Evolutionary conservation across 2,113 vertebrate genomes (phyloP), one percentile per base, ranked within the genome.

Genomic region (Corythornis madagascariensis): DNA sequence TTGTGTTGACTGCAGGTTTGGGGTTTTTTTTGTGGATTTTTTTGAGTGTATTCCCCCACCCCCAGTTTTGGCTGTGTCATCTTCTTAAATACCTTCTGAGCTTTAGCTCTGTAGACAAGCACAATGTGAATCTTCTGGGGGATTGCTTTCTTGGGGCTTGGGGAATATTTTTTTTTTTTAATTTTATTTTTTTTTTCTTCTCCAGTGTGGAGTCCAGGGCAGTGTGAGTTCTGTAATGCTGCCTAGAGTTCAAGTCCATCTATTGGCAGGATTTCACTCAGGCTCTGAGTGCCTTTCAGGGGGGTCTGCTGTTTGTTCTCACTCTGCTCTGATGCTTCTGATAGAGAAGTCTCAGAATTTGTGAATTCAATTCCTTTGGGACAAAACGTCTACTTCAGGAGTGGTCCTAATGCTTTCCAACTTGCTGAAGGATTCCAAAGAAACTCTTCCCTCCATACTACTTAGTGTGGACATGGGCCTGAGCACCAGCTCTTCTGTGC

Each of bases 391-490:
- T 25, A 2, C 11, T 50, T 13, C 5, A 61, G 47, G 60, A 80
- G 13, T 3, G 25, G 56, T 72, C 20, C 20, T 72, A 13, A 33
- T 52, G 31, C 31, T 64, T 75, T 80, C 29, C 50, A n/a, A 4
- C 25, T 73, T 52, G 28, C 21, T 69, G 35, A 55, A 17, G 26
- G 56, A 22, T 33, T 72, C 71, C 48, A 29, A 86, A 63, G 42
- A 53, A 64, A 3, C 16, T 42, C 9, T 6, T 88, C 29, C 26
- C 29, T 94, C 29, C 43, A 9, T 26, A 28, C 5, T 14, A 21
- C 0, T 0, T 18, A 10, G 4, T 8, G 8, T 53, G 67, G 48
- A 6, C 24, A 2, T 4, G 56, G 57, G 64, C 26, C 43, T 69
- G 57, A 81, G 31, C 56, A 19, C 9, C 52, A 43, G 22, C 65